Percentiles rank a stretch among this genome's conserved stretches.
These are phyloP conservation scores for Drosophila setosimentum DNA, from an alignment of 2,888 invertebrate species.

Conservation along the genomic window DNA sequence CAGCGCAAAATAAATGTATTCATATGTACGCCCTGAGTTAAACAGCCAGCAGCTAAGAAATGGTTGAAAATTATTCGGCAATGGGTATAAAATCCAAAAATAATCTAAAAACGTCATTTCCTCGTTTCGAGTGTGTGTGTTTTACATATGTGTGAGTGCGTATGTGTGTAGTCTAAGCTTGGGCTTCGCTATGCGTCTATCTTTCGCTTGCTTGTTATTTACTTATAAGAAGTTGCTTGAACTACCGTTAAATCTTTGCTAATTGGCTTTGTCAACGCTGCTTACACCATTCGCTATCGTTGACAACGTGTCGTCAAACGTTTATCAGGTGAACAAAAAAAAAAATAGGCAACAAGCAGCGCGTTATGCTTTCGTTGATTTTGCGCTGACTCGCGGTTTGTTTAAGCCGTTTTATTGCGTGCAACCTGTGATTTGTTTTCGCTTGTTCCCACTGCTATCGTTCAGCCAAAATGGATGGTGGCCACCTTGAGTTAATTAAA, in stretches of 20 bases:
- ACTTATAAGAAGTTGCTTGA: conserved; percentile 71
- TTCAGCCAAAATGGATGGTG: conserved; percentile 6
- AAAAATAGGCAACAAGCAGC: conserved; percentile 7
- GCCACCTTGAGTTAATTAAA: conserved; percentile 64
- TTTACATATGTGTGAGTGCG: background rate
- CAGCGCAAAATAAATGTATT: conserved; percentile 31
- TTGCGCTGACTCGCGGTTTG: conserved; percentile 37
- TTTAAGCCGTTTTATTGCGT: conserved; percentile 49
- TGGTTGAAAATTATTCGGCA: conserved; percentile 64
- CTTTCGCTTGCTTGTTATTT: conserved; percentile 56
- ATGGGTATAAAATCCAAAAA: conserved; percentile 64
- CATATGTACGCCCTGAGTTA: conserved; percentile 14
- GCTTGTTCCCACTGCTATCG: conserved; percentile 8
- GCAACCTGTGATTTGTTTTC: conserved; percentile 57
- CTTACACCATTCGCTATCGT: conserved; percentile 45
- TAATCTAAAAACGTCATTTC: conserved; percentile 77
- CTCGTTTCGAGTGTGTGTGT: conserved; percentile 45
- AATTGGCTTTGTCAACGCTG: conserved; percentile 65
- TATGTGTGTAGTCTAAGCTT: conserved; percentile 35
- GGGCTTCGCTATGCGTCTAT: conserved; percentile 44
- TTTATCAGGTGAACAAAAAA: conserved; percentile 39
- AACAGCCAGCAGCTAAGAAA: conserved; percentile 49
- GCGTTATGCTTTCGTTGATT: conserved; percentile 46
- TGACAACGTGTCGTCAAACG: conserved; percentile 27
- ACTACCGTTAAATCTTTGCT: conserved; percentile 69